Evolutionary conservation across 2,797 vertebrate species (phyloP).

Genomic region (Mormyrus hasselquistii): DNA sequence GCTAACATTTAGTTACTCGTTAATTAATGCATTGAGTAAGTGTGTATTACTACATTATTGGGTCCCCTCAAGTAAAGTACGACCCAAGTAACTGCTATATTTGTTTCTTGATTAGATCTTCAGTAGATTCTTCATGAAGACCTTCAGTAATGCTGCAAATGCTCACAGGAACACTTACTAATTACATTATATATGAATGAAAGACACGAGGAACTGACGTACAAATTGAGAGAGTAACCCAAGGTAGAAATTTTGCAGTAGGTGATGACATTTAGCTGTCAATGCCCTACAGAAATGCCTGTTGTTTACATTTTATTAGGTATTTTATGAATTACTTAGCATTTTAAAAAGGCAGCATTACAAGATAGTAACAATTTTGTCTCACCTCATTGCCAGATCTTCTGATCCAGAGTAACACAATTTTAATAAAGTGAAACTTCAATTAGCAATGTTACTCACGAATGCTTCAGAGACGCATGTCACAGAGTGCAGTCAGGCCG

Average conservation of each 20-base stretch:
- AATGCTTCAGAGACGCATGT: neutral
- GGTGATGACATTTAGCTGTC: neutral
- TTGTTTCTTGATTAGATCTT: neutral
- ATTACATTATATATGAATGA: neutral
- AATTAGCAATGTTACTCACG: neutral
- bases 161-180: neutral
- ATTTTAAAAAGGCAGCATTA: neutral
- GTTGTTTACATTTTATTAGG: neutral
- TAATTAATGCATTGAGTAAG: neutral
- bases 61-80: neutral
- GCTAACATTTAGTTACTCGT: neutral
- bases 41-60: neutral
- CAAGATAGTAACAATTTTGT: neutral
- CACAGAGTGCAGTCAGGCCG: neutral
- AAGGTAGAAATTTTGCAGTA: neutral
- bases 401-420: neutral
- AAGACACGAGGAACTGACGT: neutral
- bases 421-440: neutral
- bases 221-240: neutral
- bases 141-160: neutral
- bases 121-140: too few relatives aligned
- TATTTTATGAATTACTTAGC: neutral
- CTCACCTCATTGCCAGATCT: neutral
- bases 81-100: neutral
- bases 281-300: neutral